Evolutionary conservation across 2,113 vertebrate genomes (phyloP), one percentile per base, ranked within the genome.

Genomic region (Peromyscus polionotus): DNA sequence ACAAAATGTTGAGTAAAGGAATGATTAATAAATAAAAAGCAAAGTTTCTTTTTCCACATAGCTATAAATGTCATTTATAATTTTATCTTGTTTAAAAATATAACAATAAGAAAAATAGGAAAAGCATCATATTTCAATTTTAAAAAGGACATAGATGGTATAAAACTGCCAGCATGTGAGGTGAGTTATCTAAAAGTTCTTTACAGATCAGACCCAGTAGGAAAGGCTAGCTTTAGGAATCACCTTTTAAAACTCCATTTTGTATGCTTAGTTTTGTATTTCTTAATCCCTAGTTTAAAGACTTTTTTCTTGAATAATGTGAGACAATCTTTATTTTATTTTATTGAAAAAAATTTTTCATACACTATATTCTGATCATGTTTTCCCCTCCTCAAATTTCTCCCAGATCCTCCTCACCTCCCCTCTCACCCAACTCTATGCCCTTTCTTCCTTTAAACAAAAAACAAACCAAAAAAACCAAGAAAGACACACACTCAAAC

Each of bases 21-120:
- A 84, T 84, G n/a, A 42, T 17, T 84, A 42, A 31, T 84, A 42
- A 63, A 61, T 83, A 83, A 84, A 84, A 63, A 84, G 36, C 16
- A 28, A 70, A 76, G 36, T 79, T 96, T 93, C 31, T 73, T 85
- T 83, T 94, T 90, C 28, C 61, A 90, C 48, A 63, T 92, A 90
- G 73, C 26, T 70, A 94, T 90, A 67, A 51, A 24, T 77, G 16
- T 13, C 26, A 73, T 79, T 84, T 84, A 84, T 12, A 86, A 42
- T 88, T 94, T 81, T 93, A 94, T 80, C 84, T 85, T 86, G 48
- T 86, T 86, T 76, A 90, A 88, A 87, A 84, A 86, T 39, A 88
- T 10, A 92, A 61, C 77, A 85, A 45, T 19, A 81, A 61, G 68
- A 48, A 90, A 84, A 85, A 39, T 14, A 72, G 36, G 17, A 31